phyloP scores from a whole-genome alignment of 2,113 vertebrate genomes.

The Morone chrysops region DNA sequence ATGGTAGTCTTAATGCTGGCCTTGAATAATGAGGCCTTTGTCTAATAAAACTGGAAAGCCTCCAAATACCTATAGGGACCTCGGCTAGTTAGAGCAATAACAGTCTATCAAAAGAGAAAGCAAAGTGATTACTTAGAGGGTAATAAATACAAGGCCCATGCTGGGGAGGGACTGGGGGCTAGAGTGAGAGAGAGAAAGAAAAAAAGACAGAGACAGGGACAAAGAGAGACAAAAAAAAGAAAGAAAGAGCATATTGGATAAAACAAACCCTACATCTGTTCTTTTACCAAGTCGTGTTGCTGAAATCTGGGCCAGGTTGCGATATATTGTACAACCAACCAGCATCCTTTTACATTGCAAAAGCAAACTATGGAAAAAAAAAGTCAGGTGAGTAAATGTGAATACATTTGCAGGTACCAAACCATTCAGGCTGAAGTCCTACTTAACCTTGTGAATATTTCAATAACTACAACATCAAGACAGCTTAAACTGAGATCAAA shows the following conservation, averaged over 20 bases:
- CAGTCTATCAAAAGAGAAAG: slow-evolving; percentile 85
- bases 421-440: slow-evolving; percentile 13
- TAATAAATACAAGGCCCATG: slow-evolving; percentile 83
- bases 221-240: slow-evolving; percentile 57
- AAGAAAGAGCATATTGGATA: slow-evolving; percentile 27
- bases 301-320: neutral
- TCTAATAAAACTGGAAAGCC: slow-evolving; percentile 86
- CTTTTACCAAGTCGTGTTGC: slow-evolving; percentile 8
- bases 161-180: slow-evolving; percentile 77
- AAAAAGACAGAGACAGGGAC: slow-evolving; percentile 58
- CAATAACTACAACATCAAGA: slow-evolving; percentile 30
- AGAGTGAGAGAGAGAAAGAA: slow-evolving; percentile 40
- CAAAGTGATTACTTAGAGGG: slow-evolving; percentile 84
- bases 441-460: slow-evolving; percentile 46
- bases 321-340: neutral
- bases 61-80: slow-evolving; percentile 85
- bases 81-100: slow-evolving; percentile 82
- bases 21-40: slow-evolving; percentile 84
- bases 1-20: slow-evolving; percentile 77
- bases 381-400: neutral
- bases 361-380: slow-evolving; percentile 12
- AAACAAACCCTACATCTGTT: slow-evolving; percentile 22
- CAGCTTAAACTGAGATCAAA: slow-evolving; percentile 16
- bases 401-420: slow-evolving; percentile 18
- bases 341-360: slow-evolving; percentile 11